Evolutionary conservation across 92 coral and sea anemone species (phyloP), one percentile per base, ranked within the genome.

Genomic region (Zoanthus gigantus): DNA sequence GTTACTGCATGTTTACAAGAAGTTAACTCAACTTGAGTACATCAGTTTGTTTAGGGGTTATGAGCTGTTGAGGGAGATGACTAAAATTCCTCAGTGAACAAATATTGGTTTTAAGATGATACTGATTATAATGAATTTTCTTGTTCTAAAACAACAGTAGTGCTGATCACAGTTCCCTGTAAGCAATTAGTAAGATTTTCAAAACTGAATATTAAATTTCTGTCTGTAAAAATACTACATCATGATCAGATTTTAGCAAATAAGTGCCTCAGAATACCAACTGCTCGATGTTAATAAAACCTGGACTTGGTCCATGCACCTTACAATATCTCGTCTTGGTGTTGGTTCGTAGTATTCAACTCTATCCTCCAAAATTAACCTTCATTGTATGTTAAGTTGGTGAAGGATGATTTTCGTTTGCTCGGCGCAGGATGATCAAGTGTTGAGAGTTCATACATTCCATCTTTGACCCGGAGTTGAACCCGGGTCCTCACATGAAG

Each of bases 301-400:
- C 74, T 31, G 85, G 85, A 81, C 85, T 18, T 9, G 45, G 66
- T 87, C 68, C 72, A 17, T 84, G 67, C 12, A 76, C 74, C 82
- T 61, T 58, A 45, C 56, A 23, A 66, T 10, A 5, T 72, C 8
- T 63, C 34, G 71, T 18, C 45, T 3, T 17, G 46, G 83, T 67
- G 56, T 77, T 76, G 71, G 71, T 56, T 78, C 8, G 31, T 77
- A 29, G 17, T 63, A 23, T 8, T 17, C 9, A n/a, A 17, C 30
- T 5, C n/a, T 13, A 12, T 2, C 65, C 65, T 13, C 6, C 15
- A 58, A 0, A 58, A 58, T 37, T 4, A 37, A 37, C 42, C 42
- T 37, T 37, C 42, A 37, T 37, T 37, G 42, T 37, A 37, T 37
- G 42, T 37, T 37, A 37, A 37, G 42, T 37, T 37, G 42, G 2